Evolutionary conservation across 2,797 vertebrate species (phyloP).

Genomic region (Percopsis omiscomaycus): DNA sequence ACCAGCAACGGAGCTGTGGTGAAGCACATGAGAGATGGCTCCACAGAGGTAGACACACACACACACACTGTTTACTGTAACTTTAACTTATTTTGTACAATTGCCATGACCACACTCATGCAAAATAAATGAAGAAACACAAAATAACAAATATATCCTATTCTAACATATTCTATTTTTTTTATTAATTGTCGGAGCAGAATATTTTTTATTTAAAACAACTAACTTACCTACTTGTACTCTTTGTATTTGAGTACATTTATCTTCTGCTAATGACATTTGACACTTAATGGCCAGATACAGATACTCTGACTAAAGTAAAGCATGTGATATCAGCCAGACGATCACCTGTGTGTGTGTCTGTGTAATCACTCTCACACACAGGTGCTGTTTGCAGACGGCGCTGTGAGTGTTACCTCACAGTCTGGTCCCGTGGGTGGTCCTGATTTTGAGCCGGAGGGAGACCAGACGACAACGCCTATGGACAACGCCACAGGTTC

Average conservation of each 20-base stretch:
- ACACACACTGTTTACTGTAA: background rate
- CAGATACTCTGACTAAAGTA: background rate
- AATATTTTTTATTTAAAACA: too few species aligned
- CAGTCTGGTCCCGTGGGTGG: conserved; percentile 79
- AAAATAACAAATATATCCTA: too few species aligned
- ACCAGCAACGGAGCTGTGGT: conserved; percentile 86
- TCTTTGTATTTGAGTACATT: too few species aligned
- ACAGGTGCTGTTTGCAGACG: conserved; percentile 87
- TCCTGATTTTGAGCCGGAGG: conserved; percentile 37
- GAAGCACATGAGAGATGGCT: conserved; percentile 83
- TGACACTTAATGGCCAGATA: background rate
- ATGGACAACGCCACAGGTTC: background rate
- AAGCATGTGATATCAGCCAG: background rate
- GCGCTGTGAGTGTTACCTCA: conserved; percentile 77
- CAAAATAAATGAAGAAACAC: too few species aligned
- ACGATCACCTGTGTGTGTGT: background rate
- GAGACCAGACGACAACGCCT: conserved; percentile 15
- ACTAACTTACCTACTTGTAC: too few species aligned
- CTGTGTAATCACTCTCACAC: background rate
- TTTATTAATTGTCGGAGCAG: too few species aligned
- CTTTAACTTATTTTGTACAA: too few species aligned
- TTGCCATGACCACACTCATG: too few species aligned
- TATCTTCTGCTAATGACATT: too few species aligned
- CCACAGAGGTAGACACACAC: conserved; percentile 79
- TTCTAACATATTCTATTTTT: too few species aligned